Conservation (phyloP, 2,888 invertebrate genomes). For the Cephonodes hylas region DNA sequence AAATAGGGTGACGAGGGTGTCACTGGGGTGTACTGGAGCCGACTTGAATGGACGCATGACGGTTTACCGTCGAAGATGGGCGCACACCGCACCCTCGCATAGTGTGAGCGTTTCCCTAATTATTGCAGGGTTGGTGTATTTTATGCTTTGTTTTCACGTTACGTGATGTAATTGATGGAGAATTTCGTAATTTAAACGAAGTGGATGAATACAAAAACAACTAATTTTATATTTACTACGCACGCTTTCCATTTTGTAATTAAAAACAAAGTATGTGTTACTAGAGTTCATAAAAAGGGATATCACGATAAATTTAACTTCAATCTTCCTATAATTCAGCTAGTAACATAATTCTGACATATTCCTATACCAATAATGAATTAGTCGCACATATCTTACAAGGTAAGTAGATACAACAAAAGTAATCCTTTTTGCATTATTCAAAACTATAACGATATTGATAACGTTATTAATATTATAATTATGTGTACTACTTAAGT, state of each 20-base stretch:
- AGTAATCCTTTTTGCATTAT: too few species aligned
- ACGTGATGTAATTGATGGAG: conserved; percentile 2
- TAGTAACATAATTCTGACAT: too few species aligned
- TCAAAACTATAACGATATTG: too few species aligned
- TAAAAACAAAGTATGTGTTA: too few species aligned
- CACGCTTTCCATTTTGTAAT: not conserved
- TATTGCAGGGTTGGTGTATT: conserved; percentile 27
- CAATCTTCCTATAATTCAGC: too few species aligned
- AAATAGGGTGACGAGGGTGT: conserved; percentile 54
- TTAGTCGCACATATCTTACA: too few species aligned
- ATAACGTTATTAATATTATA: not conserved
- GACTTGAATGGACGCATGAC: conserved; percentile 46
- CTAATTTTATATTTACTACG: not conserved
- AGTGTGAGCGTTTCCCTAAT: conserved; percentile 39
- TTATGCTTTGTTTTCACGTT: conserved; percentile 16
- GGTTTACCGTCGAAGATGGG: conserved; percentile 20
- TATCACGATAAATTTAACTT: too few species aligned
- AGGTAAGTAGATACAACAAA: too few species aligned
- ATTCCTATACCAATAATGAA: too few species aligned
- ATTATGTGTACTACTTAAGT: too few species aligned
- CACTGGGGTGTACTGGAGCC: conserved; percentile 27
- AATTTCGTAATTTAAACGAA: not conserved
- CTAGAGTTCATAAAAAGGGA: too few species aligned
- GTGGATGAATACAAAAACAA: not conserved
- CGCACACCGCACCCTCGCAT: conserved; percentile 31